Evolutionary conservation across 2,888 invertebrate genomes (phyloP).

Genomic region (Psylliodes chrysocephalus): DNA sequence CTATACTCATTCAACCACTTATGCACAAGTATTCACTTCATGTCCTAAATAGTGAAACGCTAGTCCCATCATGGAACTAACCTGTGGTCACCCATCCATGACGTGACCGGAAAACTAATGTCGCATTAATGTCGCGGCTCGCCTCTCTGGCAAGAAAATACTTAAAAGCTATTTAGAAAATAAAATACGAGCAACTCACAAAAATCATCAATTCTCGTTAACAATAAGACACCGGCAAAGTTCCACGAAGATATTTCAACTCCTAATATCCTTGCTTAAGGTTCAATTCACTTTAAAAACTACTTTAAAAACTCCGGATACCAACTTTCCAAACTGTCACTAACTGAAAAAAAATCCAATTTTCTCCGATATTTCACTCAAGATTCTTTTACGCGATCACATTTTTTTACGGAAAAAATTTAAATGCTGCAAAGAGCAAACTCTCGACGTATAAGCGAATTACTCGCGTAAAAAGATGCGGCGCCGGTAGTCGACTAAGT

Average conservation of each 20-base stretch:
- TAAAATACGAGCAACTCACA: neutral
- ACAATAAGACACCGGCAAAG: neutral
- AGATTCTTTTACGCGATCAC: constrained; percentile 7
- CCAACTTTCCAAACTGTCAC: constrained; percentile 25
- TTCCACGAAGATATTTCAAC: neutral
- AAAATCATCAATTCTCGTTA: constrained; percentile 5
- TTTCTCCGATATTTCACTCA: neutral
- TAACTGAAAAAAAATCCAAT: neutral
- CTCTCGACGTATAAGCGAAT: constrained; percentile 22
- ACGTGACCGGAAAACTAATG: no score
- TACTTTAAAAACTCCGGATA: constrained; percentile 25
- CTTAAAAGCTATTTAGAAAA: no score
- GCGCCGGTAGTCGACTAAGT: constrained; percentile 23
- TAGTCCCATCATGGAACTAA: no score
- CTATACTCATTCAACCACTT: no score
- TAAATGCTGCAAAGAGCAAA: neutral
- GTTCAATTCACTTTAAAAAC: constrained; percentile 4
- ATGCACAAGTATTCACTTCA: no score
- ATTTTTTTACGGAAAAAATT: neutral
- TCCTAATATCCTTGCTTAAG: neutral
- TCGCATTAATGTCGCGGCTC: no score
- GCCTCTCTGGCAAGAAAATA: no score
- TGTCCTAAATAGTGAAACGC: no score
- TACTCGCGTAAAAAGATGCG: constrained; percentile 29
- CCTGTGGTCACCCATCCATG: no score